Evolutionary conservation across 2,888 invertebrate species (phyloP).

Genomic region (Meloe dianella): DNA sequence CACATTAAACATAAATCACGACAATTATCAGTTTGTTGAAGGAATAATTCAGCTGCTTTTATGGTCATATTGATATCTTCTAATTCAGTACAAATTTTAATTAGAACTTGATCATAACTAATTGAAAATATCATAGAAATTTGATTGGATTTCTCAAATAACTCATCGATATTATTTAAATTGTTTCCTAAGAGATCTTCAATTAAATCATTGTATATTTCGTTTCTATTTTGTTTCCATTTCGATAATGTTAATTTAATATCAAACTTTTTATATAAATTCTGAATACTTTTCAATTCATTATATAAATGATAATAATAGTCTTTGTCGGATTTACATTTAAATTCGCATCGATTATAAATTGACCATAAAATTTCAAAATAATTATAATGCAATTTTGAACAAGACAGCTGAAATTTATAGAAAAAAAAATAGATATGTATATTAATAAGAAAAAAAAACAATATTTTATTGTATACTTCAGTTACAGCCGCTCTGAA

Average conservation of each 20-base stretch:
- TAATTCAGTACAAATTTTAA: conserved; percentile 40
- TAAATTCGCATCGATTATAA: conserved; percentile 2
- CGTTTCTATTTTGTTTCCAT: conserved; percentile 15
- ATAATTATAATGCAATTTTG: not conserved
- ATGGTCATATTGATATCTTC: conserved; percentile 40
- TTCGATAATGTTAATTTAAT: not conserved
- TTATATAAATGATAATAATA: not conserved
- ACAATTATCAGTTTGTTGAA: conserved; percentile 17
- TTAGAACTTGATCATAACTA: conserved; percentile 36
- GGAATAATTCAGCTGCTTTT: conserved; percentile 29
- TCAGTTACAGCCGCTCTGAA: conserved; percentile 22
- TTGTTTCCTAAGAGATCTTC: conserved; percentile 21
- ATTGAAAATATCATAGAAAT: conserved; percentile 38
- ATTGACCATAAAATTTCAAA: not conserved
- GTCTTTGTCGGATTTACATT: not conserved
- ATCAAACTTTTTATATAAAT: conserved; percentile 16
- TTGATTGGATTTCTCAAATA: conserved; percentile 35
- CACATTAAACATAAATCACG: conserved; percentile 41
- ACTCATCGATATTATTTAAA: conserved; percentile 9
- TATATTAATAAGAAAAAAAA: not conserved
- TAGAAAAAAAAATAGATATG: not conserved
- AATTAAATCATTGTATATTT: conserved; percentile 36
- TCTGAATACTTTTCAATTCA: conserved; percentile 9
- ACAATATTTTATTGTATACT: conserved; percentile 28
- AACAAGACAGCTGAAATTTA: not conserved